phyloP scores from a whole-genome alignment of 2,113 vertebrate genomes.

The Paramisgurnus dabryanus region DNA sequence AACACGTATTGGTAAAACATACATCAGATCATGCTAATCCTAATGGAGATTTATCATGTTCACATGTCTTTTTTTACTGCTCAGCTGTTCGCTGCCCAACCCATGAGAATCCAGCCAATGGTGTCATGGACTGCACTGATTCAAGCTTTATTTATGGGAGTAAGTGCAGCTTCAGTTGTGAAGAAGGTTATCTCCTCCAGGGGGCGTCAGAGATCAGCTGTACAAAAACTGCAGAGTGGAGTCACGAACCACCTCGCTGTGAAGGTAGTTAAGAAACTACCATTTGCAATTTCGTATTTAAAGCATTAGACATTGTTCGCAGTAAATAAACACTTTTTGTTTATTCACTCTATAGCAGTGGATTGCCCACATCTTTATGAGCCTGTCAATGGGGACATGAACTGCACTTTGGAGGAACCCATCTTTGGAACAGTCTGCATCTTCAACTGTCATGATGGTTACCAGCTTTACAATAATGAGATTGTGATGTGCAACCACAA shows the following conservation, averaged over 20 bases:
- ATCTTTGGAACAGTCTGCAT: slow-evolving; percentile 62
- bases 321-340: neutral
- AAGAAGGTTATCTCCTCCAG: slow-evolving; percentile 64
- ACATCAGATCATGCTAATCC: too few species aligned
- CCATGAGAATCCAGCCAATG: slow-evolving; percentile 56
- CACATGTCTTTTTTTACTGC: neutral
- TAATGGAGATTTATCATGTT: too few species aligned
- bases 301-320: too few species aligned
- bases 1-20: too few species aligned
- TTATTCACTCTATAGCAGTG: slow-evolving; percentile 55
- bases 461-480: slow-evolving; percentile 55
- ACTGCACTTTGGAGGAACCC: slow-evolving; percentile 58
- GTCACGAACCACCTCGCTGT: slow-evolving; percentile 68
- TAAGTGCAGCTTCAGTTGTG: slow-evolving; percentile 77
- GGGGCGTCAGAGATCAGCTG: slow-evolving; percentile 68
- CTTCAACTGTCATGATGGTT: slow-evolving; percentile 64
- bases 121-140: slow-evolving; percentile 66
- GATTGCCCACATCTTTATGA: slow-evolving; percentile 57
- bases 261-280: slow-evolving; percentile 65
- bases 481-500: slow-evolving; percentile 58
- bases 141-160: slow-evolving; percentile 71
- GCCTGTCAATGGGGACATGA: slow-evolving; percentile 60
- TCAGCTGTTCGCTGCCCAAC: slow-evolving; percentile 65
- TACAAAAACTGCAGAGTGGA: slow-evolving; percentile 72
- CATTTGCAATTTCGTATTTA: too few species aligned